Base-by-base conservation (phyloP, 2,797 vertebrate genomes). In the Etheostoma perlongum region DNA sequence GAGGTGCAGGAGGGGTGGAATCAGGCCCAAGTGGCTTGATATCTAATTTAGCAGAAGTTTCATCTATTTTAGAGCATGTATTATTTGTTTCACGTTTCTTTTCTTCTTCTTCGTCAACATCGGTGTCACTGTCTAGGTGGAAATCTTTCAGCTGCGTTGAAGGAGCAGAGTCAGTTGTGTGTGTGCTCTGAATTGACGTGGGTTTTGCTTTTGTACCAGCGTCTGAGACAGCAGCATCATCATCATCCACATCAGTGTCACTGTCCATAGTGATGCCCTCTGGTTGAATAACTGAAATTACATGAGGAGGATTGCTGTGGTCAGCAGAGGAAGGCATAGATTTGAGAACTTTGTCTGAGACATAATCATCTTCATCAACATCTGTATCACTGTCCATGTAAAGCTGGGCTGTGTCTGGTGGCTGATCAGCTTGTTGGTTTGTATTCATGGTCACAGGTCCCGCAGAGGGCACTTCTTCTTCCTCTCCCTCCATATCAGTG, bases 191-290 rank as follows among this genome's bases (percentile, higher is more conserved):
- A 69, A 40, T 46, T 8, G 61, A 74, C 2, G 25, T 7, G 4
- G 77, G 60, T 78, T 85, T 79, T 47, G 63, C 54, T 63, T 81
- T 40, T 69, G 78, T 53, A 49, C 73, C 79, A n/a, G 64, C 27
- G 1, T 78, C 79, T 61, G 83, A 81, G 69, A 82, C 60, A n/a
- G 59, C 57, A 48, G 49, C 54, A 9, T 57, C 83, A 5, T 93
- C 93, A 27, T 94, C 93, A 18, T 95, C 95, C 10, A 93, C 88
- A 61, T 96, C 95, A 46, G 94, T 95, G 88, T 96, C 95, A 66
- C 95, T 96, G 88, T 95, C 93, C 49, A 93, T 33, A 14, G 79
- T 76, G 72, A 95, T 71, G 49, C 47, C 85, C 23, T 84, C 75
- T 48, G 79, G 74, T 57, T 80, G 80, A 70, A 76, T 18, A 44